Percentiles rank a stretch among this genome's conserved stretches.
Evolutionary conservation across 2,888 invertebrate species (phyloP).

Genomic region (Hydropsyche betteni): DNA sequence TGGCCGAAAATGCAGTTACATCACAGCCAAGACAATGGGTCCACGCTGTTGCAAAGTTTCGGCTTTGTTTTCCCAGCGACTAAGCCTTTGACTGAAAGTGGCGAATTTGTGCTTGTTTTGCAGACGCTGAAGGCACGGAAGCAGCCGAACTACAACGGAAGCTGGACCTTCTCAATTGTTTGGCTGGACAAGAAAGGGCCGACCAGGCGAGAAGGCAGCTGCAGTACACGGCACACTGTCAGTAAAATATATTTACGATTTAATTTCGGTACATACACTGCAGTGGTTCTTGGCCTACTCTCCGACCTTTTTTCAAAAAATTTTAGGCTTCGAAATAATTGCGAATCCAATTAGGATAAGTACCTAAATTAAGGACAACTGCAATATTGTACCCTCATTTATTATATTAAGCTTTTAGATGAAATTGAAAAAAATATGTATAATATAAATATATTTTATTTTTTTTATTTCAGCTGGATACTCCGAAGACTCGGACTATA

Average conservation of each 20-base stretch:
- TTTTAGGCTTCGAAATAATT: no score
- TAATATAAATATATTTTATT: neutral
- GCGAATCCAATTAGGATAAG: no score
- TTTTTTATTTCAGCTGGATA: constrained; percentile 79
- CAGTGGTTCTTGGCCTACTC: no score
- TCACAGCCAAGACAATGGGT: no score
- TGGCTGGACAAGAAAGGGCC: constrained; percentile 87
- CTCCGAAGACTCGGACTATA: constrained; percentile 97
- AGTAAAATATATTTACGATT: constrained; percentile 59
- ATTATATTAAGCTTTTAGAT: neutral
- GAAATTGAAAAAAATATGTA: neutral
- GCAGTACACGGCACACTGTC: constrained; percentile 84
- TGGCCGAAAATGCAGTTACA: no score
- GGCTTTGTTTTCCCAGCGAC: no score
- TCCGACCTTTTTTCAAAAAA: no score
- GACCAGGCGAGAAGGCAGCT: constrained; percentile 81
- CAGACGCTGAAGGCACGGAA: constrained; percentile 88
- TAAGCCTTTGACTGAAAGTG: neutral
- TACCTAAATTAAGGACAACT: no score
- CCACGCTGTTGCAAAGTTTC: no score
- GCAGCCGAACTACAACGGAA: constrained; percentile 90
- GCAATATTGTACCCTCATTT: no score
- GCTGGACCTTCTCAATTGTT: constrained; percentile 88
- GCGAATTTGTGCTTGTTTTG: constrained; percentile 50
- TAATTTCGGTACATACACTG: no score